Evolutionary conservation across 2,797 vertebrate genomes (phyloP).

Genomic region (Danio tinwini): DNA sequence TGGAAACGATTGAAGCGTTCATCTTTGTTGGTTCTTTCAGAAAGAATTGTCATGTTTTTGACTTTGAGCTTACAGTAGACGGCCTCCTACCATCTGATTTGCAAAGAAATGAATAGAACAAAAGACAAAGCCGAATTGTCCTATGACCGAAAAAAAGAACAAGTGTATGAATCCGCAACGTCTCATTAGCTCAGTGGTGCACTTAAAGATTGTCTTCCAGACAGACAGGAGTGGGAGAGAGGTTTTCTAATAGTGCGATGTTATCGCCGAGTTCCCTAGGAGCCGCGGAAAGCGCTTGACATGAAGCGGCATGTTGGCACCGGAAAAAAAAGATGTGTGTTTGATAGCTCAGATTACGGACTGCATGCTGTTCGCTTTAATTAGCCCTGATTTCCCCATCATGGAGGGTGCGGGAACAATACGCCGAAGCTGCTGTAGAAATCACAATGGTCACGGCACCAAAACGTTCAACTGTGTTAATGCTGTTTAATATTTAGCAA

Average conservation of each 20-base stretch:
- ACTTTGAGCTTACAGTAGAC: background rate
- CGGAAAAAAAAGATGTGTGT: constrained; percentile 66
- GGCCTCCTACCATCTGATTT: constrained; percentile 9
- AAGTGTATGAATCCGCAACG: constrained; percentile 27
- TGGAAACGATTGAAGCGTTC: background rate
- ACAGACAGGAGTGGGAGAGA: constrained; percentile 54
- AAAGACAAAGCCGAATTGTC: constrained; percentile 22
- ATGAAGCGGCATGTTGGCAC: constrained; percentile 62
- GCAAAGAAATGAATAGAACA: constrained; percentile 14
- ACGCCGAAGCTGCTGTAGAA: constrained; percentile 51
- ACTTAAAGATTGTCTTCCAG: constrained; percentile 28
- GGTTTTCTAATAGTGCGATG: constrained; percentile 66
- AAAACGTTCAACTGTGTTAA: background rate
- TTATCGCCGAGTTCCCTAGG: constrained; percentile 65
- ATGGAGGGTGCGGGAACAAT: constrained; percentile 53
- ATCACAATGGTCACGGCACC: constrained; percentile 1
- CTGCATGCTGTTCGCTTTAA: constrained; percentile 66
- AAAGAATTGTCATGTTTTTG: constrained; percentile 26
- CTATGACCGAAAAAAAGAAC: background rate
- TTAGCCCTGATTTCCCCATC: constrained; percentile 64
- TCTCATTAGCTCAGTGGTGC: constrained; percentile 30
- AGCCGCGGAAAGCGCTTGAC: constrained; percentile 65
- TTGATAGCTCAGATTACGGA: constrained; percentile 56
- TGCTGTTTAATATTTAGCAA: background rate
- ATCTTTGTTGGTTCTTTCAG: constrained; percentile 8